Conservation (phyloP, 1,140 invertebrate genomes). For the Dendrolimus kikuchii region DNA sequence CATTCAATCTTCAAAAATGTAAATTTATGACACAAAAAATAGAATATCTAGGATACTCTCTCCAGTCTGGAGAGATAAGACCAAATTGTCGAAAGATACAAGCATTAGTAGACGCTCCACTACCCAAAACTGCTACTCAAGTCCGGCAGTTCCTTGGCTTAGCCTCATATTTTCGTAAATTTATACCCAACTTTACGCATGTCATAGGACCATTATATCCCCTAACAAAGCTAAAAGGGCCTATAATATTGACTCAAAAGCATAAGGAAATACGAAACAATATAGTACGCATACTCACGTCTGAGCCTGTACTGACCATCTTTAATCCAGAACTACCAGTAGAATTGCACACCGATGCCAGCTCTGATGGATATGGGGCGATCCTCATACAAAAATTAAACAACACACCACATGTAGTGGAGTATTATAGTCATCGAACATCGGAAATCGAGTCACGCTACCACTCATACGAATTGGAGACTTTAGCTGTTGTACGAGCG, state of each 20-base stretch:
- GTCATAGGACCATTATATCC: slow-evolving; percentile 26
- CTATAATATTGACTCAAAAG: slow-evolving; percentile 11
- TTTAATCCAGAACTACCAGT: slow-evolving; percentile 30
- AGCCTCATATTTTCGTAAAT: slow-evolving; percentile 34
- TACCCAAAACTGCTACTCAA: slow-evolving; percentile 27
- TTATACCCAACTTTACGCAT: slow-evolving; percentile 30
- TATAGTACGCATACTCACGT: slow-evolving; percentile 11
- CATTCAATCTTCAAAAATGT: slow-evolving; percentile 31
- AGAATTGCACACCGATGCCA: slow-evolving; percentile 48
- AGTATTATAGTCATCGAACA: slow-evolving; percentile 52
- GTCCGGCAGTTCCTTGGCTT: slow-evolving; percentile 32
- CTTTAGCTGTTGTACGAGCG: slow-evolving; percentile 50
- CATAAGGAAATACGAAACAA: slow-evolving; percentile 16
- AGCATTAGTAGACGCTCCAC: slow-evolving; percentile 17
- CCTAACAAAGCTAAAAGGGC: slow-evolving; percentile 10
- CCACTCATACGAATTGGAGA: slow-evolving; percentile 47
- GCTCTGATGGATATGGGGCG: slow-evolving; percentile 30
- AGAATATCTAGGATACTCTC: slow-evolving; percentile 19
- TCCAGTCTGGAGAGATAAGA: slow-evolving; percentile 11
- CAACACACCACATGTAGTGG: slow-evolving; percentile 58
- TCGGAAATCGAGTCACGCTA: slow-evolving; percentile 33
- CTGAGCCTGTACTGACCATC: slow-evolving; percentile 41
- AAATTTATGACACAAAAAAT: slow-evolving; percentile 21
- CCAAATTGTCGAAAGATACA: slow-evolving; percentile 22
- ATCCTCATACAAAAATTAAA: slow-evolving; percentile 40